Evolutionary conservation across 2,113 vertebrate species (phyloP).

Genomic region (Leptobrachium leishanense): DNA sequence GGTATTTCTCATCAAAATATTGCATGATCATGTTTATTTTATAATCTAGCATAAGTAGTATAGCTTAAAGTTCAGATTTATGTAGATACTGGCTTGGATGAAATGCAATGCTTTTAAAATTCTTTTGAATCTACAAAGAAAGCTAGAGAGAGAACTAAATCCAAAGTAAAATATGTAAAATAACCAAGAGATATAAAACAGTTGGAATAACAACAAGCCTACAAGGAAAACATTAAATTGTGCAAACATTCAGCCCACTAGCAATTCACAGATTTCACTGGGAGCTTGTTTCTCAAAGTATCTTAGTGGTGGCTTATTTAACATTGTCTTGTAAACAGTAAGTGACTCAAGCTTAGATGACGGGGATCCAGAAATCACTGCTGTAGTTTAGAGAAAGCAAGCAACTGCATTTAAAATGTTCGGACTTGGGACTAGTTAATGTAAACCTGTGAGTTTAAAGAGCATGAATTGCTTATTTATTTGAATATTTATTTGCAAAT

Average conservation of each 20-base stretch:
- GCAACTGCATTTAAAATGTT: too few species aligned
- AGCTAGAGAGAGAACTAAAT: neutral
- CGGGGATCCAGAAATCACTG: too few species aligned
- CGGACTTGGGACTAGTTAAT: too few species aligned
- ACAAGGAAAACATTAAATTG: neutral
- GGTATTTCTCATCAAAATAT: neutral
- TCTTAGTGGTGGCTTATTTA: too few species aligned
- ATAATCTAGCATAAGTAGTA: neutral
- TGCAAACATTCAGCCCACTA: neutral
- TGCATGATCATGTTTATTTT: neutral
- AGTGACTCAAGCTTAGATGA: too few species aligned
- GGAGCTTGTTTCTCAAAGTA: neutral
- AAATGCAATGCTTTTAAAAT: neutral
- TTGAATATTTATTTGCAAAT: too few species aligned
- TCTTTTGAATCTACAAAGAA: neutral
- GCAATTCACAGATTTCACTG: neutral
- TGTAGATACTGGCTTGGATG: neutral
- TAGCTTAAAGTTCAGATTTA: neutral
- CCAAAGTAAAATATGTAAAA: neutral
- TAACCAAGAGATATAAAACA: neutral
- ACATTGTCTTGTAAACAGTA: too few species aligned
- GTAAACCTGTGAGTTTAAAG: too few species aligned
- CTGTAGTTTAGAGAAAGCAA: too few species aligned
- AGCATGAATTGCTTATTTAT: too few species aligned
- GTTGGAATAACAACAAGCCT: neutral